These are phyloP conservation scores for Takifugu ocellatus DNA, from an alignment of 2,797 vertebrate species.

Conservation along the genomic window DNA sequence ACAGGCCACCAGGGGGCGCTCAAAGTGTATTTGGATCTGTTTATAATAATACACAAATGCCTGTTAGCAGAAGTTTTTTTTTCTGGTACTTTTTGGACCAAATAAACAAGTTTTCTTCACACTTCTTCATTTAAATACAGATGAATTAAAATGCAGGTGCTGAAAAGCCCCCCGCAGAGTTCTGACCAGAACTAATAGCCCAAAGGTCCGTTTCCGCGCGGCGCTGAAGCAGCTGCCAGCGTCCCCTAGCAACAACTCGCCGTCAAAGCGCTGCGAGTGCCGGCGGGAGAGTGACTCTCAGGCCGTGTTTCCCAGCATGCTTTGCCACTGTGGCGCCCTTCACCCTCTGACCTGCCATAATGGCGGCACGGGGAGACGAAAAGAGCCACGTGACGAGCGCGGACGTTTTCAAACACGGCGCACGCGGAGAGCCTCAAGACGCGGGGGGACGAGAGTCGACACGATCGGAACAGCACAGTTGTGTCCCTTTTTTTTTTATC, in stretches of 20 bases:
- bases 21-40: no score
- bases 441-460: conserved; percentile 47
- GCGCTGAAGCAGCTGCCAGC: conserved; percentile 70
- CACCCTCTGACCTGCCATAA: conserved; percentile 64
- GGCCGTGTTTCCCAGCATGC: conserved; percentile 77
- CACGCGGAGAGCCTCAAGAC: conserved; percentile 49
- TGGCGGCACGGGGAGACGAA: conserved; percentile 69
- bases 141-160: conserved; percentile 78
- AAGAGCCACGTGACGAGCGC: conserved; percentile 57
- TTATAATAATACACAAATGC: no score
- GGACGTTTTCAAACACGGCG: conserved; percentile 60
- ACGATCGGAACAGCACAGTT: conserved; percentile 45
- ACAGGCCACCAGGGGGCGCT: no score
- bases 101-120: no score
- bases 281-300: conserved; percentile 57
- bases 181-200: conserved; percentile 71
- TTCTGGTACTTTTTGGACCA: no score
- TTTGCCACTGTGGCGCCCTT: conserved; percentile 65
- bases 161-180: conserved; percentile 50
- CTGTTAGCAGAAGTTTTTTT: no score
- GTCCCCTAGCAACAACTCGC: conserved; percentile 66
- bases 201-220: conserved; percentile 53
- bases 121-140: conserved; percentile 71
- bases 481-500: conserved; percentile 28
- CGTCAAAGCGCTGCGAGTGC: conserved; percentile 39